Evolutionary conservation across 2,888 invertebrate species (phyloP).

Genomic region (Nemapogon koenigi): DNA sequence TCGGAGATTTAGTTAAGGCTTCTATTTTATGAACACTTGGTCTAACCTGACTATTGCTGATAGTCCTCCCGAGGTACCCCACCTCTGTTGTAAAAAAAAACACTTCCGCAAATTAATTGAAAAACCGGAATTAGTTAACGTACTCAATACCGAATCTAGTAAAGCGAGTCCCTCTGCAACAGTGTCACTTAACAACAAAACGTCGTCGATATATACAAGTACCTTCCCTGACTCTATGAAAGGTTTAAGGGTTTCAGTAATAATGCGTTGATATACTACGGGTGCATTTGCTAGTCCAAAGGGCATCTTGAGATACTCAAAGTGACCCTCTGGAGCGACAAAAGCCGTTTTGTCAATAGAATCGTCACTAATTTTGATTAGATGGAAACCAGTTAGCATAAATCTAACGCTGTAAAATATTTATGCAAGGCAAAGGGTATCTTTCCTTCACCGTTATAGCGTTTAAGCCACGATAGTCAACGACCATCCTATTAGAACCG

Average conservation of each 20-base stretch:
- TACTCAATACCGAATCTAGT: not conserved
- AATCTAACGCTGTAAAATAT: not conserved
- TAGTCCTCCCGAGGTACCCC: conserved; percentile 9
- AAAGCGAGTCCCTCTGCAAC: too few species aligned
- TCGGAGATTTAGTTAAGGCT: conserved; percentile 12
- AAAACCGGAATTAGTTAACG: not conserved
- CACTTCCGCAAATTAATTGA: conserved; percentile 3
- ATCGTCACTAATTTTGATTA: conserved; percentile 12
- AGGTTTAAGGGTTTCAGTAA: too few species aligned
- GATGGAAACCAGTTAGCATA: conserved; percentile 14
- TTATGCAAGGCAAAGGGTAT: not conserved
- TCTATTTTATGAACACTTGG: conserved; percentile 15
- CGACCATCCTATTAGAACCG: too few species aligned
- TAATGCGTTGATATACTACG: too few species aligned
- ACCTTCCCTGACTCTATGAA: too few species aligned
- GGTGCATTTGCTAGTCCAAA: too few species aligned
- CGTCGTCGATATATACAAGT: too few species aligned
- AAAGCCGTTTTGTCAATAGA: conserved; percentile 10
- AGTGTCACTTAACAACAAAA: too few species aligned
- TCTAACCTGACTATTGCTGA: conserved; percentile 16
- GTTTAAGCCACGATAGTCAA: too few species aligned
- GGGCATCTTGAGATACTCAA: too few species aligned
- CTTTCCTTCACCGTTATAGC: too few species aligned
- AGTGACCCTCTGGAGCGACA: too few species aligned
- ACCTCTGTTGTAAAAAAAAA: conserved; percentile 2